Percentiles rank a stretch among this genome's conserved stretches.
phyloP scores from a whole-genome alignment of 1,140 invertebrate species.

The Heliconius nattereri region DNA sequence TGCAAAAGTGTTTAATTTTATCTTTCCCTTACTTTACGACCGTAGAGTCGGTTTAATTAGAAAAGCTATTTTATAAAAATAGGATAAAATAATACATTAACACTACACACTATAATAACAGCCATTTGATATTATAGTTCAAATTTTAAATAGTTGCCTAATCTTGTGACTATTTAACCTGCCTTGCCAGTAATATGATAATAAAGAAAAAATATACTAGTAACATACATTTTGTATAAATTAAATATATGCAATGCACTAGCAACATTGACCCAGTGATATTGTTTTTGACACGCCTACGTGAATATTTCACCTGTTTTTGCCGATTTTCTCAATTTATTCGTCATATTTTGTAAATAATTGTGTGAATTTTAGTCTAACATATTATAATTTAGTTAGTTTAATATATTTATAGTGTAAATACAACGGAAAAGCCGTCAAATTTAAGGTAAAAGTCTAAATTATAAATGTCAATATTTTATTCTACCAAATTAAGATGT shows the following conservation, averaged over 20 bases:
- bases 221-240: not conserved
- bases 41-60: too few relatives aligned
- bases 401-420: conserved; percentile 14
- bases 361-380: conserved; percentile 40
- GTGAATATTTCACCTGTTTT: conserved; percentile 33
- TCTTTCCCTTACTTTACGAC: too few relatives aligned
- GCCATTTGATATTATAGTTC: too few relatives aligned
- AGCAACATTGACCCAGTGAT: conserved; percentile 32
- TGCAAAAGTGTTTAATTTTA: too few relatives aligned
- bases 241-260: not conserved
- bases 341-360: conserved; percentile 26
- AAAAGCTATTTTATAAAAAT: too few relatives aligned
- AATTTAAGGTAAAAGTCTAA: conserved; percentile 38
- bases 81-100: too few relatives aligned
- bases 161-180: too few relatives aligned
- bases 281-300: conserved; percentile 53
- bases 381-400: conserved; percentile 2
- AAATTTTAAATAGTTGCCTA: too few relatives aligned
- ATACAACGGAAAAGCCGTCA: not conserved
- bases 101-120: too few relatives aligned
- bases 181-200: too few relatives aligned
- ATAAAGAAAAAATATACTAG: not conserved
- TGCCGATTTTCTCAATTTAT: conserved; percentile 26
- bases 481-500: conserved; percentile 30
- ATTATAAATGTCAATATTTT: conserved; percentile 43